These are phyloP conservation scores for Corbicula japonica DNA, from an alignment of 2,888 invertebrate genomes.

Conservation along the genomic window DNA sequence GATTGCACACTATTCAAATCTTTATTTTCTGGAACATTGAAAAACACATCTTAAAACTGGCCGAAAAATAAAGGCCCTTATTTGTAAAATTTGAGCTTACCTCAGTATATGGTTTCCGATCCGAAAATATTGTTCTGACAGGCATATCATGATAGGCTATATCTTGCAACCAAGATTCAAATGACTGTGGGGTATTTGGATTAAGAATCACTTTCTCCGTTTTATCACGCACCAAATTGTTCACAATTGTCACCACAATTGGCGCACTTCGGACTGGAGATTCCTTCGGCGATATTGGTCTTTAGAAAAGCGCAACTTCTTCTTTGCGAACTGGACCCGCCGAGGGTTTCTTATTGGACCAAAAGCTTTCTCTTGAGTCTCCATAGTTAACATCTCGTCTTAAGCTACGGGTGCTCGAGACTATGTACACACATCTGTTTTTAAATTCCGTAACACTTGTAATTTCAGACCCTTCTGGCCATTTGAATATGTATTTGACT, in stretches of 20 bases:
- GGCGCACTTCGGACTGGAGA: slow-evolving; percentile 89
- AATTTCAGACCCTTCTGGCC: slow-evolving; percentile 94
- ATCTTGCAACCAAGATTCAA: slow-evolving; percentile 97
- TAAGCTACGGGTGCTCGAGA: slow-evolving; percentile 92
- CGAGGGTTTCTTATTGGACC: slow-evolving; percentile 72
- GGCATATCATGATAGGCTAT: slow-evolving; percentile 87
- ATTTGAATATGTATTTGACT: slow-evolving; percentile 95
- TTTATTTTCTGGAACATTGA: no score
- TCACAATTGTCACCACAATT: slow-evolving; percentile 92
- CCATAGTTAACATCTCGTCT: slow-evolving; percentile 76
- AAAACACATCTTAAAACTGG: not conserved
- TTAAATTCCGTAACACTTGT: slow-evolving; percentile 87
- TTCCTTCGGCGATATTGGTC: slow-evolving; percentile 52
- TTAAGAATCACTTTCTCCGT: slow-evolving; percentile 91
- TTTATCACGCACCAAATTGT: slow-evolving; percentile 95
- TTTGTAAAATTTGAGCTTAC: slow-evolving; percentile 87
- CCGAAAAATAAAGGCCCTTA: not conserved
- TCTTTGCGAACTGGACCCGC: slow-evolving; percentile 71
- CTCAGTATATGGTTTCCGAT: slow-evolving; percentile 93
- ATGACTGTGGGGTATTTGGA: slow-evolving; percentile 96
- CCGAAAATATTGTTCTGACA: slow-evolving; percentile 97
- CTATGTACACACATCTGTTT: slow-evolving; percentile 95
- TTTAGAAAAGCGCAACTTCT: slow-evolving; percentile 74
- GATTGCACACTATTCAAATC: no score
- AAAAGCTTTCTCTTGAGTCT: slow-evolving; percentile 73